phyloP scores from a whole-genome alignment of 2,888 invertebrate species.

The Callyntrura guangdongensis region DNA sequence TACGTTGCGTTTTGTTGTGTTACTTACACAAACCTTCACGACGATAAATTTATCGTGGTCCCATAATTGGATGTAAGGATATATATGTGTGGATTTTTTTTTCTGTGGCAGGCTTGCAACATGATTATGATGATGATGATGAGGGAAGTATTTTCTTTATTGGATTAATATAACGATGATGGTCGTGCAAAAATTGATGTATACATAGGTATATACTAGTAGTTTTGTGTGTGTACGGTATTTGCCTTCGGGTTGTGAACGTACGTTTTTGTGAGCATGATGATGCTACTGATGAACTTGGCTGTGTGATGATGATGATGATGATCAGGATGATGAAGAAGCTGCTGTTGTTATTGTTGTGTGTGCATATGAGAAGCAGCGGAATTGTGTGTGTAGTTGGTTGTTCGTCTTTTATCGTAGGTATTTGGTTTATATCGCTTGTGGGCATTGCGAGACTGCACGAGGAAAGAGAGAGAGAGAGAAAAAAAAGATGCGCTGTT shows the following conservation, averaged over 20 bases:
- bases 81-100: neutral
- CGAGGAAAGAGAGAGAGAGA: neutral
- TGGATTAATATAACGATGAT: constrained; percentile 72
- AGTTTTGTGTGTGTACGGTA: neutral
- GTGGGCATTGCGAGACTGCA: constrained; percentile 71
- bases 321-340: too few species aligned
- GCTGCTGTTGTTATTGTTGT: too few species aligned
- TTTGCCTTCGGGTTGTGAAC: neutral
- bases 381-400: constrained; percentile 7
- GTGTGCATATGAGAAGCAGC: neutral
- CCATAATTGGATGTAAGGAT: constrained; percentile 77
- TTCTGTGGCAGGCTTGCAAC: constrained; percentile 59
- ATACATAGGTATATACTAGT: neutral
- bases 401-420: constrained; percentile 50
- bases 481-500: constrained; percentile 40
- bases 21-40: constrained; percentile 18
- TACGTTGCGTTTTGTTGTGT: neutral
- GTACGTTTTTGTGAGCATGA: neutral
- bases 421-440: constrained; percentile 17
- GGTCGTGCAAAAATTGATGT: constrained; percentile 46
- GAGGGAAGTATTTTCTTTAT: constrained; percentile 70
- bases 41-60: constrained; percentile 73
- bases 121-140: constrained; percentile 59
- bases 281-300: constrained; percentile 48
- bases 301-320: neutral